Conservation (phyloP, 2,113 vertebrate species). For the Pollachius pollachius region DNA sequence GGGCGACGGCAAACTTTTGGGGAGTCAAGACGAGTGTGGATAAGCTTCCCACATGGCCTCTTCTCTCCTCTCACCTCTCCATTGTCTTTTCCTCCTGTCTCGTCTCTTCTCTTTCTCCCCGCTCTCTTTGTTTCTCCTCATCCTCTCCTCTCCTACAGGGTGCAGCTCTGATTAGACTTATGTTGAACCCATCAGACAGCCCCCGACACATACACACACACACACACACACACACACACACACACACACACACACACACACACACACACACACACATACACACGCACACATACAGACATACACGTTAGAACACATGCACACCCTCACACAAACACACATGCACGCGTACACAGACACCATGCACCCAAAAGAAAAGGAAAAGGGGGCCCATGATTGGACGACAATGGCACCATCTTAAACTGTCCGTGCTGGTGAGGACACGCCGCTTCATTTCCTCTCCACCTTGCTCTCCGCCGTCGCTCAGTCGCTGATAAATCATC, state of each 20-base stretch:
- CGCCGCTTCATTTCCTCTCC: neutral
- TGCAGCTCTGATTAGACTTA: conserved; percentile 23
- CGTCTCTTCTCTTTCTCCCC: conserved; percentile 11
- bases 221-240: too few relatives aligned
- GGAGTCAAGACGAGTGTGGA: conserved; percentile 31
- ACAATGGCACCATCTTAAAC: neutral
- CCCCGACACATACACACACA: too few relatives aligned
- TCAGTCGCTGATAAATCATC: neutral
- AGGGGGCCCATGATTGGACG: conserved; percentile 20
- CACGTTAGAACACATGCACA: too few relatives aligned
- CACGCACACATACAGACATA: too few relatives aligned
- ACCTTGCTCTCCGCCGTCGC: neutral
- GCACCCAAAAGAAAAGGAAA: conserved; percentile 1
- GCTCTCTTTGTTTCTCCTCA: too few relatives aligned
- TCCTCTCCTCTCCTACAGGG: conserved; percentile 13
- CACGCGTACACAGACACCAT: neutral
- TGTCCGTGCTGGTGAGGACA: neutral
- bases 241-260: too few relatives aligned
- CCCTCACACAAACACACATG: too few relatives aligned
- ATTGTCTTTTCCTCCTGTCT: neutral
- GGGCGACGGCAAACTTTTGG: conserved; percentile 24
- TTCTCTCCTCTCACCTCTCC: conserved; percentile 11
- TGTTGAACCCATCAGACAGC: too few relatives aligned
- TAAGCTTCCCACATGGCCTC: conserved; percentile 35
- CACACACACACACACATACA: too few relatives aligned